Evolutionary conservation across 2,888 invertebrate genomes (phyloP).

Genomic region (Cheilosia soror): DNA sequence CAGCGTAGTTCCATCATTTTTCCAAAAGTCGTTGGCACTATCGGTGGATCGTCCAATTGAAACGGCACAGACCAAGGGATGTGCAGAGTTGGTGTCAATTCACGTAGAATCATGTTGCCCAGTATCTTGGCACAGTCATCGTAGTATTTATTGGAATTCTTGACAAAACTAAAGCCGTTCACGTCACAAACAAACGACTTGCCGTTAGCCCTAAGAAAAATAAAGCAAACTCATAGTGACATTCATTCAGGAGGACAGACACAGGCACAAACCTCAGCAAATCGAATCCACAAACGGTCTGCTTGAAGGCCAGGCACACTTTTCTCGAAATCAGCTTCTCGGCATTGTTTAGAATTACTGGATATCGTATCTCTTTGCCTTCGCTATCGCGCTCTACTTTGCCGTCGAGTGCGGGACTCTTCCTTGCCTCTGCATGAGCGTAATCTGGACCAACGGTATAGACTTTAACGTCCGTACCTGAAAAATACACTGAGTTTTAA

Average conservation of each 20-base stretch:
- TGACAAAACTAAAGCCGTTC: conserved; percentile 99
- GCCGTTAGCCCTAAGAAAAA: conserved; percentile 93
- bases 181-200: conserved; percentile 99
- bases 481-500: conserved; percentile 84
- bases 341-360: conserved; percentile 97
- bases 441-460: conserved; percentile 99
- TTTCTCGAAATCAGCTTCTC: conserved; percentile 99
- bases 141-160: conserved; percentile 99
- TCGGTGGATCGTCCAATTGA: conserved; percentile 98
- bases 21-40: conserved; percentile 99
- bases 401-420: conserved; percentile 98
- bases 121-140: conserved; percentile 99
- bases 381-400: conserved; percentile 99
- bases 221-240: conserved; percentile 51
- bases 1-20: conserved; percentile 97
- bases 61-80: conserved; percentile 99
- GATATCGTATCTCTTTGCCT: conserved; percentile 99
- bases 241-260: background rate
- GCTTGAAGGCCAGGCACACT: conserved; percentile 97
- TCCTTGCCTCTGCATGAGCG: conserved; percentile 99
- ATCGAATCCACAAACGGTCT: conserved; percentile 99
- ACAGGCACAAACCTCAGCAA: conserved; percentile 88
- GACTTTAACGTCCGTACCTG: conserved; percentile 91
- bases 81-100: conserved; percentile 96
- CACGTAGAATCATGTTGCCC: conserved; percentile 98